Percentiles rank a stretch among this genome's conserved stretches.
phyloP scores from a whole-genome alignment of 2,797 vertebrate species.

The Malurus leucopterus region DNA sequence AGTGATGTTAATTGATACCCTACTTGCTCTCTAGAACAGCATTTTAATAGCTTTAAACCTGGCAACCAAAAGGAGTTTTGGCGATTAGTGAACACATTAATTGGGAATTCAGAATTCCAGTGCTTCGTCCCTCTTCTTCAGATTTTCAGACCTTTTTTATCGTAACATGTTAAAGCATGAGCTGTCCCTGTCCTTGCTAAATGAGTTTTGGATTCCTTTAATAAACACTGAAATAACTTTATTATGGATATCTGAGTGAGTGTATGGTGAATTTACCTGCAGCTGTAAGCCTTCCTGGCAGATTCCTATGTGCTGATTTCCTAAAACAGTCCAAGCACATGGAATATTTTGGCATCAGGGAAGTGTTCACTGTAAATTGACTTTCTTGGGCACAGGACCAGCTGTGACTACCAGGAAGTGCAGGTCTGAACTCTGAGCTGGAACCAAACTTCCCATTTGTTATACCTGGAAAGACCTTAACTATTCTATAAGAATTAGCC shows the following conservation, averaged over 20 bases:
- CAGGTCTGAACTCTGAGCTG: background rate
- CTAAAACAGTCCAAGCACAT: background rate
- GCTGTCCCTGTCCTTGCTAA: background rate
- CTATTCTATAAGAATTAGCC: background rate
- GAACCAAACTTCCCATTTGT: background rate
- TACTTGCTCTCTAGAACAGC: background rate
- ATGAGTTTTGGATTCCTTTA: background rate
- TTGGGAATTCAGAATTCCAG: background rate
- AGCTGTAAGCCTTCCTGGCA: background rate
- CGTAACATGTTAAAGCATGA: background rate
- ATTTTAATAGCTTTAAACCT: background rate
- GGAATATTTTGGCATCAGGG: background rate
- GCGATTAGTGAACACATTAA: background rate
- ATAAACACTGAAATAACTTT: background rate
- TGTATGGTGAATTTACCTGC: background rate
- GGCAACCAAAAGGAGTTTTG: background rate
- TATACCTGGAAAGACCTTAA: background rate
- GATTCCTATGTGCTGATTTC: background rate
- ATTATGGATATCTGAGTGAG: background rate
- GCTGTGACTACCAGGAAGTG: background rate
- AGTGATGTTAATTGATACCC: background rate
- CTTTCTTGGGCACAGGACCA: background rate
- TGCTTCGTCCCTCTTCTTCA: background rate
- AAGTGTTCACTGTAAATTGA: rapidly evolving
- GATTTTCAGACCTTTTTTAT: background rate